Conservation (phyloP, 1,140 invertebrate genomes). For the Sinonovacula constricta region DNA sequence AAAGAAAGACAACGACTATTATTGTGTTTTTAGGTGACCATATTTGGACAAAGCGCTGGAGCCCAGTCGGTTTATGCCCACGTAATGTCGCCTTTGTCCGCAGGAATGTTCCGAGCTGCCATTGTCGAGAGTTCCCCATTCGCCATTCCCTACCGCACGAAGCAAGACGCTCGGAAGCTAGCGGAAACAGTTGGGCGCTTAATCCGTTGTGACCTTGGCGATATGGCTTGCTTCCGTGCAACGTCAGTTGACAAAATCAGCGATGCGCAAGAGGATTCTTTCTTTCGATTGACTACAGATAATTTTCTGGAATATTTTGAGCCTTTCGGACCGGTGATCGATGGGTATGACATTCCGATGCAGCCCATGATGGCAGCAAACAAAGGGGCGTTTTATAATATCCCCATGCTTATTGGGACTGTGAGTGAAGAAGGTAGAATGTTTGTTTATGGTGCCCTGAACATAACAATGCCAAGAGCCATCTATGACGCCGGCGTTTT, state of each 20-base stretch:
- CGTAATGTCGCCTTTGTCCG: constrained; percentile 48
- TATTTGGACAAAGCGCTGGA: constrained; percentile 70
- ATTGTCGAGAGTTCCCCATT: constrained; percentile 62
- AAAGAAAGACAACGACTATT: not conserved
- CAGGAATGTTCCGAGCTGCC: constrained; percentile 47
- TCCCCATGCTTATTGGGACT: constrained; percentile 60
- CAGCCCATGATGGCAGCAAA: constrained; percentile 37
- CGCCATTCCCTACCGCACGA: constrained; percentile 58
- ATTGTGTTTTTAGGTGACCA: constrained; percentile 52
- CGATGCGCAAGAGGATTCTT: constrained; percentile 22
- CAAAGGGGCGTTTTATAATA: constrained; percentile 47
- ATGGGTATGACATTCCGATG: constrained; percentile 42
- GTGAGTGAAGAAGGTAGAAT: constrained; percentile 56
- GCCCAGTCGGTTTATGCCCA: constrained; percentile 60
- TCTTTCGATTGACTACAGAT: constrained; percentile 47
- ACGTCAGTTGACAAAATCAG: constrained; percentile 34
- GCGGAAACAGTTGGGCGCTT: constrained; percentile 3
- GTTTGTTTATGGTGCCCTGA: constrained; percentile 61
- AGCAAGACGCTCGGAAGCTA: constrained; percentile 51
- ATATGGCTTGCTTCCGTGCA: constrained; percentile 7
- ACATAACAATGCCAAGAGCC: constrained; percentile 2
- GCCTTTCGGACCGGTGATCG: constrained; percentile 58
- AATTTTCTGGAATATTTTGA: constrained; percentile 61
- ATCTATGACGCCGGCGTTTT: constrained; percentile 12
- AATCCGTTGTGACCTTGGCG: constrained; percentile 7